Conservation (phyloP, 2,797 vertebrate species). For the Spheniscus humboldti region DNA sequence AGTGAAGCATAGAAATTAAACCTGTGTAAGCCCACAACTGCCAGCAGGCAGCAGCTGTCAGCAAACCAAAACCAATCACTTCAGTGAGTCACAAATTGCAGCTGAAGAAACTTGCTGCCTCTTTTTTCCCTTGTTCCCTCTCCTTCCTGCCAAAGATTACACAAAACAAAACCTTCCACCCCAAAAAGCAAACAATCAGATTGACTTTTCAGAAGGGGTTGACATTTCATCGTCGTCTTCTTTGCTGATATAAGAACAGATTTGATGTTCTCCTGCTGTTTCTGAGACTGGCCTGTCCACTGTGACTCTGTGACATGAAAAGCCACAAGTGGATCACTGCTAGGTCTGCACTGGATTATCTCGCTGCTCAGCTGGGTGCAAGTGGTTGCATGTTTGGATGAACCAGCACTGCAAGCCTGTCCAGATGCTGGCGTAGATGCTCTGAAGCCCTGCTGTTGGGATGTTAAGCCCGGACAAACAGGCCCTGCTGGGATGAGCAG, state of each 20-base stretch:
- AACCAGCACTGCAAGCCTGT: neutral
- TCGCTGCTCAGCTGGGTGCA: neutral
- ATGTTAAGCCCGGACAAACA: neutral
- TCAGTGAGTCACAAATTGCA: neutral
- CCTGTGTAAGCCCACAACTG: neutral
- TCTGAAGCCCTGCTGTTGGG: neutral
- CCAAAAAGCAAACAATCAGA: neutral
- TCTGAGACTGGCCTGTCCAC: neutral
- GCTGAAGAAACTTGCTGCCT: neutral
- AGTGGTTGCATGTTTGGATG: neutral
- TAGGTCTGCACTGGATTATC: neutral
- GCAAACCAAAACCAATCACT: neutral
- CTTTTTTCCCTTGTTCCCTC: neutral
- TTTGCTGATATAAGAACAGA: neutral
- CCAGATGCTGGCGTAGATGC: neutral
- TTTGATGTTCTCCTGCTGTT: neutral
- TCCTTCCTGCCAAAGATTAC: neutral
- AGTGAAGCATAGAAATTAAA: neutral
- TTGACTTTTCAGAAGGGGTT: neutral
- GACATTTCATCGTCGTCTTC: rapidly evolving
- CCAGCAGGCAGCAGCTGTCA: constrained; percentile 9
- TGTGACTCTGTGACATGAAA: neutral
- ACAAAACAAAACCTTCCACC: neutral
- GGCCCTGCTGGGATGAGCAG: neutral
- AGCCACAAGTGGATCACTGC: neutral